Percentiles rank a stretch among this genome's conserved stretches.
Evolutionary conservation across 2,113 vertebrate genomes (phyloP).

Genomic region (Polyodon spathula): DNA sequence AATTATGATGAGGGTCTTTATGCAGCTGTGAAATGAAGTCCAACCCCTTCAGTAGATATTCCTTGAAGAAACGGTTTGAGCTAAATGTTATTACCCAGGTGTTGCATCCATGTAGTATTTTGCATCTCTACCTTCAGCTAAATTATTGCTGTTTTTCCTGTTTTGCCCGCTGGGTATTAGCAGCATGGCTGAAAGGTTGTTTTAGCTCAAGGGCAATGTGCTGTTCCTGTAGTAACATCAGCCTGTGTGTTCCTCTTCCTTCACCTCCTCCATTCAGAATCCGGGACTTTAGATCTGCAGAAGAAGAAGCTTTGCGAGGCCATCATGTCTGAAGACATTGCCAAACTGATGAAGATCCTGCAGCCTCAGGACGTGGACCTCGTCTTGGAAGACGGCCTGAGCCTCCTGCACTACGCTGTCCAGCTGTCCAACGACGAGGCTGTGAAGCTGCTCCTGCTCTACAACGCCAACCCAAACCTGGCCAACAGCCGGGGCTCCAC

Average conservation of each 20-base stretch:
- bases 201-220: no score
- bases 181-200: no score
- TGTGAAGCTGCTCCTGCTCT: conserved; percentile 83
- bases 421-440: conserved; percentile 83
- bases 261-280: conserved; percentile 51
- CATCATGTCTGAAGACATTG: conserved; percentile 75
- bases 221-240: not conserved
- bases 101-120: no score
- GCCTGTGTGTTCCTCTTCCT: not conserved
- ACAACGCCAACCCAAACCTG: conserved; percentile 81
- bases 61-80: no score
- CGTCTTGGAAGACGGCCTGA: conserved; percentile 70
- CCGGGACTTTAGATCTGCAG: conserved; percentile 70
- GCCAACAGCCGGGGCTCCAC: conserved; percentile 73
- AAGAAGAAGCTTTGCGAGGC: conserved; percentile 84
- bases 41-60: no score
- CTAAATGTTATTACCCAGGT: no score
- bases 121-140: no score
- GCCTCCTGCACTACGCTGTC: conserved; percentile 81
- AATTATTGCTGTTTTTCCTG: no score
- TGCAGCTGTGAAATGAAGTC: no score
- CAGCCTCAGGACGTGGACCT: conserved; percentile 96
- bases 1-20: no score
- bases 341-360: conserved; percentile 92
- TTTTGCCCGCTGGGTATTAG: no score